Evolutionary conservation across 2,888 invertebrate species (phyloP), one percentile per base, ranked within the genome.

Genomic region (Dascillus cervinus): DNA sequence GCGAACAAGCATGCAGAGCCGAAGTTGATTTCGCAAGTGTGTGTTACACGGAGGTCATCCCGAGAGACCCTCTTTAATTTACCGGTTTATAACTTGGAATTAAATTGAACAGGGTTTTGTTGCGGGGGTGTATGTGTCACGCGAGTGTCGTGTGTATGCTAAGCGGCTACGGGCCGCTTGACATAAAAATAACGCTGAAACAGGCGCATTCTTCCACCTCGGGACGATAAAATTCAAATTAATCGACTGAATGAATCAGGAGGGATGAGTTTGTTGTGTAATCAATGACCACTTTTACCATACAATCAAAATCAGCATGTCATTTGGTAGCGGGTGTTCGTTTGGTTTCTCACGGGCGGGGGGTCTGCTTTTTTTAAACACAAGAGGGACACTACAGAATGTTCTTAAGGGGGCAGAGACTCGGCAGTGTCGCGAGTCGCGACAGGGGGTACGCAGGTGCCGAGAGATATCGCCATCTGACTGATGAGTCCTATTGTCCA

Each of bases 41-140:
- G 44, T 46, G 45, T 43, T 41, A 37, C 41, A 40, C 45, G 41
- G 45, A 46, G 50, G 48, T 49, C 49, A 50, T 56, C 57, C 56
- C 52, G 29, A 20, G 59, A 53, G 58, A 58, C 43, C 49, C 52
- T 53, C 54, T 57, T 60, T 60, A 62, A 62, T 62, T 62, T 62
- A 62, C 61, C 62, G 62, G 54, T 58, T 60, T 60, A 62, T 61
- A 62, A 61, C 57, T 57, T 58, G 60, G 58, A 58, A 62, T 61
- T 62, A 61, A 62, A 61, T 60, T 56, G 56, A 57, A 55, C 56
- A 34, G 37, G 40, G 36, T 22, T 29, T 36, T 28, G 19, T n/a
- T n/a, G 29, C 23, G 40, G 40, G 39, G 40, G 30, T 37, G 34
- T 29, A 37, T 40, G 42, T 42, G 55, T 55, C 57, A 56, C 56